Conservation (phyloP, 1,140 invertebrate genomes). For the Trichoplusia ni region DNA sequence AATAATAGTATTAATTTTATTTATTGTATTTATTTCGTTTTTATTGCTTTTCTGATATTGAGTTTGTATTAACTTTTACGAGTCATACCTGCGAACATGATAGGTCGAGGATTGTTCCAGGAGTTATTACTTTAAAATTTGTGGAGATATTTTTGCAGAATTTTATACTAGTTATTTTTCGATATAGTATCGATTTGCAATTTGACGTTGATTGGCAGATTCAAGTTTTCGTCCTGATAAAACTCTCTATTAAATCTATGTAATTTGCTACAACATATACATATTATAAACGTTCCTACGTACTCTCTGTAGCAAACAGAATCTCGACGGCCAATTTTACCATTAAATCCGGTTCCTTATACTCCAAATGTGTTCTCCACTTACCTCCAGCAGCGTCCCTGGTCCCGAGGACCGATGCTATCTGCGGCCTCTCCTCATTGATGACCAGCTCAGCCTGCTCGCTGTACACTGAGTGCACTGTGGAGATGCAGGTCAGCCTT, state of each 20-base stretch:
- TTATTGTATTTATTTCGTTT: slow-evolving; percentile 11
- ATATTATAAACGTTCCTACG: too few relatives aligned
- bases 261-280: too few relatives aligned
- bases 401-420: slow-evolving; percentile 86
- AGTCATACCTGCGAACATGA: neutral
- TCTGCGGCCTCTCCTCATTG: slow-evolving; percentile 85
- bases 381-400: slow-evolving; percentile 79
- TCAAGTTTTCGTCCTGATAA: too few relatives aligned
- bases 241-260: too few relatives aligned
- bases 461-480: slow-evolving; percentile 84
- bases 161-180: too few relatives aligned
- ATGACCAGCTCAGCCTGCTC: slow-evolving; percentile 82
- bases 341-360: too few relatives aligned
- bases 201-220: too few relatives aligned
- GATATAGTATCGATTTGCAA: too few relatives aligned
- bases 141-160: neutral
- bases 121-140: neutral
- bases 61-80: slow-evolving; percentile 14
- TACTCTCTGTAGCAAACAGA: too few relatives aligned
- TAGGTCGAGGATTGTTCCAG: neutral
- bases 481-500: slow-evolving; percentile 84
- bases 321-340: too few relatives aligned
- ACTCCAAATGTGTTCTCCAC: too few relatives aligned
- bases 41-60: slow-evolving; percentile 21
- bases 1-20: slow-evolving; percentile 12